Percentiles rank a stretch among this genome's conserved stretches.
phyloP scores from a whole-genome alignment of 2,113 vertebrate species.

The Corydoras sp. region DNA sequence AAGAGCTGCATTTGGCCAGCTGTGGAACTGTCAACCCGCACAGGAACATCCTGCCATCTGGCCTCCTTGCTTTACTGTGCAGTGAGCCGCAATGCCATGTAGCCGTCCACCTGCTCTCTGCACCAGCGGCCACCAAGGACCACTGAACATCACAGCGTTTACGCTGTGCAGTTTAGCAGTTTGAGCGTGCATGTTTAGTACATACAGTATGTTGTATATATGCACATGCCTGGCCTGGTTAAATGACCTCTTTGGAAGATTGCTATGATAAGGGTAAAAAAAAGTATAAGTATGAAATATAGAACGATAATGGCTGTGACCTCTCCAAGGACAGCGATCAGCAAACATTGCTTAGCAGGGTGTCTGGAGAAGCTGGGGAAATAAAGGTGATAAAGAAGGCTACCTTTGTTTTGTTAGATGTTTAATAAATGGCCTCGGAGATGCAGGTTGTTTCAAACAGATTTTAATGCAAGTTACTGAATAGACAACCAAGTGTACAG shows the following conservation, averaged over 20 bases:
- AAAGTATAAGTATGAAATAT: conserved; percentile 15
- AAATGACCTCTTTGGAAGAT: conserved; percentile 2
- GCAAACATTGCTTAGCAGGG: conserved; percentile 21
- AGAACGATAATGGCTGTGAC: conserved; percentile 16
- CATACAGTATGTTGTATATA: conserved; percentile 5
- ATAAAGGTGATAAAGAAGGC: neutral
- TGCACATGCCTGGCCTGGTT: conserved; percentile 3
- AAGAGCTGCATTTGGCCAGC: conserved; percentile 49
- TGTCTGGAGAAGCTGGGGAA: conserved; percentile 15
- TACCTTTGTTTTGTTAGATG: conserved; percentile 10
- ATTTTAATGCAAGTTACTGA: too few relatives aligned
- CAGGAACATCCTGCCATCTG: conserved; percentile 59
- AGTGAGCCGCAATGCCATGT: conserved; percentile 52
- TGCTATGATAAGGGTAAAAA: neutral
- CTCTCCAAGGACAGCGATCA: conserved; percentile 36
- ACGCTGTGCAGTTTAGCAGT: neutral
- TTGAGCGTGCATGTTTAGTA: neutral
- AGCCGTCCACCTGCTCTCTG: conserved; percentile 44
- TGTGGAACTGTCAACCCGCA: conserved; percentile 46
- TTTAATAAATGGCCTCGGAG: too few relatives aligned
- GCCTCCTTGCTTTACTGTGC: conserved; percentile 56
- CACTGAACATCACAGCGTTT: conserved; percentile 8
- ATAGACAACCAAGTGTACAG: too few relatives aligned
- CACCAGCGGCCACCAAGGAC: conserved; percentile 41
- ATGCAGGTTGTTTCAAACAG: too few relatives aligned